Conservation (phyloP, 2,113 vertebrate species). For the Xiphorhynchus elegans region DNA sequence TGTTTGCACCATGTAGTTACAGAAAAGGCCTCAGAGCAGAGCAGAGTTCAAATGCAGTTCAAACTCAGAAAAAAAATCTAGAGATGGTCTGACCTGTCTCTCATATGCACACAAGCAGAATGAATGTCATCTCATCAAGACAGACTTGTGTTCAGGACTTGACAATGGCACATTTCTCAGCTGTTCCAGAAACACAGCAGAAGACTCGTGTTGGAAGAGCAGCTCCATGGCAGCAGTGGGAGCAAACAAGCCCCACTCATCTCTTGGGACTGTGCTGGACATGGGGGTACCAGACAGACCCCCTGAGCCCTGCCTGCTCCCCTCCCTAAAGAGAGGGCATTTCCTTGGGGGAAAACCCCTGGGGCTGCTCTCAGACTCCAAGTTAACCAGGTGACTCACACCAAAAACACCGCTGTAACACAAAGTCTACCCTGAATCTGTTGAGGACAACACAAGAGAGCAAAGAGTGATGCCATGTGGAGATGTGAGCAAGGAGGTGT, state of each 20-base stretch:
- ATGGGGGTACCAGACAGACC: neutral
- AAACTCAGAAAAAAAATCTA: neutral
- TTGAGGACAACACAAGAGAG: neutral
- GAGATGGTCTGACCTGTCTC: neutral
- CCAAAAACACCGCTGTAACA: neutral
- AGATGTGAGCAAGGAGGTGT: neutral
- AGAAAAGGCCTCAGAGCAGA: neutral
- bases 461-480: neutral
- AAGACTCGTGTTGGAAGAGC: rapidly evolving
- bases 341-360: rapidly evolving
- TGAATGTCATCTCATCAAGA: neutral
- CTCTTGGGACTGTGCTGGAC: neutral
- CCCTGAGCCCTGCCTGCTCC: neutral
- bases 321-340: neutral
- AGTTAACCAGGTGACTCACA: neutral
- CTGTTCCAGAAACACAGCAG: neutral
- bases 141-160: neutral
- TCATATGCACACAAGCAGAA: neutral
- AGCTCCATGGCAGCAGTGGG: neutral
- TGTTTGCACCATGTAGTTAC: neutral
- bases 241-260: neutral
- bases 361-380: neutral
- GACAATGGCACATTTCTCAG: neutral
- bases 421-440: neutral
- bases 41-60: slow-evolving; percentile 44